These are phyloP conservation scores for Odontophorus gujanensis DNA, from an alignment of 2,113 vertebrate genomes.

Conservation along the genomic window DNA sequence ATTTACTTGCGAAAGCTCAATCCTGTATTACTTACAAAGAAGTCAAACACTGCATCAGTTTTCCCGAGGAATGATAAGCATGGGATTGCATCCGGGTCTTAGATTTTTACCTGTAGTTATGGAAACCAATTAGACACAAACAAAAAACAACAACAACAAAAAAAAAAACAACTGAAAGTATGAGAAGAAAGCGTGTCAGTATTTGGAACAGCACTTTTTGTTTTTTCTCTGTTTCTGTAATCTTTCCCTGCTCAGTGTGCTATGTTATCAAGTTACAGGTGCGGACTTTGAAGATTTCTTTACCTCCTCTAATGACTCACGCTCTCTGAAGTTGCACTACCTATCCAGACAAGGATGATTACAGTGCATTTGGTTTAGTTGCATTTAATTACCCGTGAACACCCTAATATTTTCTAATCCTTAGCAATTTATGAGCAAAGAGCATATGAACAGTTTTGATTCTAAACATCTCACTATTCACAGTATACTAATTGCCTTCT, in stretches of 20 bases:
- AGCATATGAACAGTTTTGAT: neutral
- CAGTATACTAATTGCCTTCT: neutral
- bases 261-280: neutral
- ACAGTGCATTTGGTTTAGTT: neutral
- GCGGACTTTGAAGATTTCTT: constrained; percentile 2
- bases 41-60: neutral
- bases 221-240: neutral
- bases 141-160: neutral
- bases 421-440: neutral
- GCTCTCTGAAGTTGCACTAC: neutral
- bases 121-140: neutral
- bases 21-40: neutral
- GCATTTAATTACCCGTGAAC: neutral
- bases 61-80: neutral
- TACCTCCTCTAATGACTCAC: neutral
- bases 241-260: neutral
- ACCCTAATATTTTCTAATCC: constrained; percentile 5
- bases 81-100: neutral
- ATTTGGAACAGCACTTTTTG: neutral
- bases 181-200: neutral
- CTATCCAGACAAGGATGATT: neutral
- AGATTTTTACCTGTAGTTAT: constrained; percentile 12
- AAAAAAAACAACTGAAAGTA: neutral
- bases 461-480: neutral
- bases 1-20: neutral